Evolutionary conservation across 2,797 vertebrate genomes (phyloP).

Genomic region (Melopsittacus undulatus): DNA sequence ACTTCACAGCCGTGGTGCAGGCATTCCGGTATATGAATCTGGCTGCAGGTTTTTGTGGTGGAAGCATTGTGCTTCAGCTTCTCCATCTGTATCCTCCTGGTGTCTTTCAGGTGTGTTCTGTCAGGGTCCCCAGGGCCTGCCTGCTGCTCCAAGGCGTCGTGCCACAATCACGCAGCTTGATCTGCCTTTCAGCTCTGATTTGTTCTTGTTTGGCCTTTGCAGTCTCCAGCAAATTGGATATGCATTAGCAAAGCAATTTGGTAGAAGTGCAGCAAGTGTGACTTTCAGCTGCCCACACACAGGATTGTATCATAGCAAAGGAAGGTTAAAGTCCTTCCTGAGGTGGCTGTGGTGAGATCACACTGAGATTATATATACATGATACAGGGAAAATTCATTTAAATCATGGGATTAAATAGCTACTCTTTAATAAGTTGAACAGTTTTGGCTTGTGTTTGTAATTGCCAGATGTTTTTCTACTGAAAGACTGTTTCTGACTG

Average conservation of each 20-base stretch:
- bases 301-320: background rate
- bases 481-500: background rate
- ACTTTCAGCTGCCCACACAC: conserved; percentile 6
- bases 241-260: background rate
- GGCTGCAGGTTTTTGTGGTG: background rate
- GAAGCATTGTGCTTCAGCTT: background rate
- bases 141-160: background rate
- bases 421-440: background rate
- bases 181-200: background rate
- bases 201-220: background rate
- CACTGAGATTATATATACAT: background rate
- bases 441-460: background rate
- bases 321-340: background rate
- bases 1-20: background rate
- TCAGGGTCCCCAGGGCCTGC: background rate
- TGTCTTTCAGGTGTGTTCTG: background rate
- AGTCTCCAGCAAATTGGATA: background rate
- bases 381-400: background rate
- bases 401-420: background rate
- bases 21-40: background rate
- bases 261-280: background rate
- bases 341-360: background rate
- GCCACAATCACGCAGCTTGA: background rate
- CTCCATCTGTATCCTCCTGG: accelerated
- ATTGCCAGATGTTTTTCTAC: background rate